phyloP scores from a whole-genome alignment of 1,140 invertebrate species.

The Cepaea nemoralis region DNA sequence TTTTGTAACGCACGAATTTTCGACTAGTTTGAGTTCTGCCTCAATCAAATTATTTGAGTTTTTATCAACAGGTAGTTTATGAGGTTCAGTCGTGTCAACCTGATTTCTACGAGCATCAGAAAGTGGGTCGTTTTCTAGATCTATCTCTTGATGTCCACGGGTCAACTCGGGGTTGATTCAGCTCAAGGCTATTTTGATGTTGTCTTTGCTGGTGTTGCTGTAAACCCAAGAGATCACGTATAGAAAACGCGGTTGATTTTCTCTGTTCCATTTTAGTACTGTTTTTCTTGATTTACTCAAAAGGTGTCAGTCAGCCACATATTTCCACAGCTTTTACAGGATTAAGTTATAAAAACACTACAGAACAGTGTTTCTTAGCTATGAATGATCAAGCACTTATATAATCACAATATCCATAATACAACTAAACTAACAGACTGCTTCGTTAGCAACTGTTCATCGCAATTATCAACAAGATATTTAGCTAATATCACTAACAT shows the following conservation, averaged over 20 bases:
- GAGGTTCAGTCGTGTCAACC: background rate
- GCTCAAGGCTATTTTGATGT: background rate
- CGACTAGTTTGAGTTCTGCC: background rate
- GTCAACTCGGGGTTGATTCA: background rate
- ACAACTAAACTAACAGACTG: too few relatives aligned
- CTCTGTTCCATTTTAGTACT: slow-evolving; percentile 4
- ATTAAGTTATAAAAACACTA: too few relatives aligned
- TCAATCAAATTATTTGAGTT: background rate
- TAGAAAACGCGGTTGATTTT: slow-evolving; percentile 36
- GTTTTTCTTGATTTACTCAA: too few relatives aligned
- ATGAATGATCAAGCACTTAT: too few relatives aligned
- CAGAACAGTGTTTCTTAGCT: too few relatives aligned
- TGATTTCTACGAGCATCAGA: background rate
- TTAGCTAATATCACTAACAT: too few relatives aligned
- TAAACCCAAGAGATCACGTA: slow-evolving; percentile 28
- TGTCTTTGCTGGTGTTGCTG: slow-evolving; percentile 22
- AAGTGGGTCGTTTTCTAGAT: too few relatives aligned
- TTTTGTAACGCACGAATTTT: background rate
- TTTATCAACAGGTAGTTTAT: background rate
- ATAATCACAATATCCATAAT: too few relatives aligned
- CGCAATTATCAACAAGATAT: too few relatives aligned
- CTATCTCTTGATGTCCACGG: background rate
- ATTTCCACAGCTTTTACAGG: too few relatives aligned
- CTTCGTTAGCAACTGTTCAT: too few relatives aligned
- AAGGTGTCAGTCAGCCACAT: too few relatives aligned